Base-by-base conservation (phyloP, 2,113 vertebrate genomes). In the Promerops cafer region DNA sequence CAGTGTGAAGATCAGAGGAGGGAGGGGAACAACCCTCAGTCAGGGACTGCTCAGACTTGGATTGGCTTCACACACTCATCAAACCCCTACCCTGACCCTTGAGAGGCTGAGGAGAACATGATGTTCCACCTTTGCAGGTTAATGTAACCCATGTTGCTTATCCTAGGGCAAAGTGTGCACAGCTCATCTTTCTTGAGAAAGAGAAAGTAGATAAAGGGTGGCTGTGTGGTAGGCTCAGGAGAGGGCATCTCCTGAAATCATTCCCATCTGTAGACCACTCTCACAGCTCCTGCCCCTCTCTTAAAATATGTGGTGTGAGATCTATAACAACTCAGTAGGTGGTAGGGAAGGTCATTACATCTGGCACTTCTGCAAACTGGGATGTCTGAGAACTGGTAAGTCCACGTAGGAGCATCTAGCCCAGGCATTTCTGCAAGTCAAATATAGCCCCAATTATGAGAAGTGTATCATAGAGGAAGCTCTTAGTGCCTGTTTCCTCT, bases 361-460 rank as follows among this genome's bases (percentile, higher is more conserved):
- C 35, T 56, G 40, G 49, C 33, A 4, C 21, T n/a, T 65, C 59
- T 61, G 44, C 23, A 87, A 66, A 33, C 20, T 24, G 45, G 19
- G 10, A 31, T 50, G 44, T n/a, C 52, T 31, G 33, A 66, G 60
- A 54, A 35, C 47, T 22, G 39, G 3, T 23, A 47, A 85, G 49
- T n/a, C 61, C 16, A 3, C 4, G 13, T 11, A 24, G 60, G 12
- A 77, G 11, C 59, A 52, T 7, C 45, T 23, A 42, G 31, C 15
- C 22, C 18, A 13, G 49, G n/a, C 3, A 1, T 15, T 94, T 79
- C 70, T 35, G 31, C 3, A 3, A 52, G 23, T 33, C 16, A 16
- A 65, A 17, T 10, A 1, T 3, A 27, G n/a, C 31, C 33, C 23
- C 1, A 8, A 9, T n/a, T 47, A 61, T 0, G 5, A 82, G 77